phyloP scores from a whole-genome alignment of 2,113 vertebrate genomes.

The Mesembrinibis cayennensis region DNA sequence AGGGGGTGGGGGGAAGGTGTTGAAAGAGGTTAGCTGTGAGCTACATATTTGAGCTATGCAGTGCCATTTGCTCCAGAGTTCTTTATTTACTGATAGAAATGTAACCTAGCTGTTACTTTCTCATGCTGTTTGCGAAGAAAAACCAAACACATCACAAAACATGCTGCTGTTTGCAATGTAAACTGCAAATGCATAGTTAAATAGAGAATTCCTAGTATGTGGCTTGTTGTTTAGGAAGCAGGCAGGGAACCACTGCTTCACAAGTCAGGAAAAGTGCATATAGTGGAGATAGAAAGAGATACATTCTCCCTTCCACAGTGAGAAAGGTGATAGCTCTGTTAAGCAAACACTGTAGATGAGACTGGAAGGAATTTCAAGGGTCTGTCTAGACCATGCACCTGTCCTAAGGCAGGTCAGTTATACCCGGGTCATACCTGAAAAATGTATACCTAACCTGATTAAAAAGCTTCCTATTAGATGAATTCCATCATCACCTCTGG shows the following conservation, averaged over 20 bases:
- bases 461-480: background rate
- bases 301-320: background rate
- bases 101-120: background rate
- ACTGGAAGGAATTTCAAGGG: background rate
- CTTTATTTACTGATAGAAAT: background rate
- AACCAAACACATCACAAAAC: background rate
- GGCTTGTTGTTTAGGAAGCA: background rate
- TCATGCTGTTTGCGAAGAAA: background rate
- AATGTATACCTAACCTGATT: background rate
- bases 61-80: background rate
- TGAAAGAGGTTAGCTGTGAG: background rate
- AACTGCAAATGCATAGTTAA: background rate
- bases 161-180: background rate
- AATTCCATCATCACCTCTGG: background rate
- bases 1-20: rapidly evolving
- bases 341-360: background rate
- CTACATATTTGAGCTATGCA: background rate
- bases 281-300: background rate
- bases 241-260: background rate
- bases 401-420: background rate
- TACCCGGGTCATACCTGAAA: background rate
- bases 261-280: background rate
- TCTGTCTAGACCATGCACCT: background rate
- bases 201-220: background rate
- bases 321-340: background rate